A percentile compares a stretch with the other conserved stretches of the same genome.
Conservation (phyloP, 2,888 invertebrate species). For the Pyralis farinalis region DNA sequence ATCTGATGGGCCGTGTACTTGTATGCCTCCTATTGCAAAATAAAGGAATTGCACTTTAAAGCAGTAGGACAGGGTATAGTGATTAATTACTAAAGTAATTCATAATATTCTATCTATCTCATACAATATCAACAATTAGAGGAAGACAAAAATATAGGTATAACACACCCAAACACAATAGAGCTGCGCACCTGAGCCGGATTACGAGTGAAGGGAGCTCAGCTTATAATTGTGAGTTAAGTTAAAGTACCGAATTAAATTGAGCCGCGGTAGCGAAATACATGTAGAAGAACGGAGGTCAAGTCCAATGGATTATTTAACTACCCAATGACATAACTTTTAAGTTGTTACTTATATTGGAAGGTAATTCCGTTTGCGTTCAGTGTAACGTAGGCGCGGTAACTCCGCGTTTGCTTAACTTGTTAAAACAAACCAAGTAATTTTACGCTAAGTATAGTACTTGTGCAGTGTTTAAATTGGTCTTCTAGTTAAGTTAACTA, state of each 20-base stretch:
- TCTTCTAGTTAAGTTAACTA: slow-evolving; percentile 20
- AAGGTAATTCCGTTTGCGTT: slow-evolving; percentile 33
- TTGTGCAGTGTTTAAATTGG: slow-evolving; percentile 40
- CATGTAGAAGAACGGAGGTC: no score
- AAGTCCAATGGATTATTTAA: slow-evolving; percentile 1
- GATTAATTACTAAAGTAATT: background rate
- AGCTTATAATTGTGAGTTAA: background rate
- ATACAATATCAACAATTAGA: background rate
- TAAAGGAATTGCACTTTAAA: no score
- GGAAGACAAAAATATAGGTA: slow-evolving; percentile 5
- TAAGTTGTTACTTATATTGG: slow-evolving; percentile 39
- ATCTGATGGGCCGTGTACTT: no score
- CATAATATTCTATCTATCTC: slow-evolving; percentile 1
- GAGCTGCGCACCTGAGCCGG: background rate
- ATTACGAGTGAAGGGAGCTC: background rate
- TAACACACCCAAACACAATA: background rate
- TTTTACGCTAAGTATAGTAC: slow-evolving; percentile 50
- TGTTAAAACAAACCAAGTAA: slow-evolving; percentile 42
- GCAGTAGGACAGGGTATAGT: no score
- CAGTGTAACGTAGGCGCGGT: slow-evolving; percentile 51
- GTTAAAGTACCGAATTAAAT: no score
- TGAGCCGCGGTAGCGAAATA: no score
- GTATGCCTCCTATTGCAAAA: no score
- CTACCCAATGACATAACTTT: slow-evolving; percentile 23
- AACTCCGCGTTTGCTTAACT: slow-evolving; percentile 41